These are phyloP conservation scores for Hydrozoanthus tunicans DNA, from an alignment of 64 coral and sea anemone genomes.

Conservation along the genomic window DNA sequence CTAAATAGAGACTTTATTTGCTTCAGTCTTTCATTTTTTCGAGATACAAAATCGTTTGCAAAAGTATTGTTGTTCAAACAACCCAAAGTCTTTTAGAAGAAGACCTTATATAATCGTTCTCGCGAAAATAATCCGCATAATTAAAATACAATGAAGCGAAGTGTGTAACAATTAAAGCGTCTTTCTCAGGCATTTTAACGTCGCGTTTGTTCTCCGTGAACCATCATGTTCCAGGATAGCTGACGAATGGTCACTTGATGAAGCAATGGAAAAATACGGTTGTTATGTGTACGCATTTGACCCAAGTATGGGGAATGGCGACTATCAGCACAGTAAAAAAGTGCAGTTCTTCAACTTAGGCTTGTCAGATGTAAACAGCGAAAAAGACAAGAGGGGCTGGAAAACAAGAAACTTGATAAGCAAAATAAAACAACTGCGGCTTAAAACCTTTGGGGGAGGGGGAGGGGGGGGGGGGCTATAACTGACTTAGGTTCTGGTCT, in stretches of 20 bases:
- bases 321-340: slow-evolving; percentile 60
- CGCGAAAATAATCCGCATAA: no score
- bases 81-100: no score
- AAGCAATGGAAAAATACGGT: slow-evolving; percentile 69
- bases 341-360: slow-evolving; percentile 75
- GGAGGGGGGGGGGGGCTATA: background rate
- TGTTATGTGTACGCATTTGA: slow-evolving; percentile 88
- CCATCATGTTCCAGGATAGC: slow-evolving; percentile 35
- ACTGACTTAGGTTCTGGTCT: no score
- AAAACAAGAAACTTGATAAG: slow-evolving; percentile 69
- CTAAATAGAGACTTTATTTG: no score
- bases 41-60: no score
- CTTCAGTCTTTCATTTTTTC: no score
- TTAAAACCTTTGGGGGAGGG: slow-evolving; percentile 42
- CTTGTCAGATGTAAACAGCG: slow-evolving; percentile 66
- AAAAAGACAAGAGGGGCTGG: slow-evolving; percentile 46
- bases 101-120: no score
- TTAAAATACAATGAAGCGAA: background rate
- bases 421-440: slow-evolving; percentile 71
- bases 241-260: slow-evolving; percentile 88
- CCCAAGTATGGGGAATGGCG: slow-evolving; percentile 68
- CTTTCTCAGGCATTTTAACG: background rate
- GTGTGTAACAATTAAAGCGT: background rate
- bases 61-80: no score
- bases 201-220: background rate